Base-by-base conservation (phyloP, 2,113 vertebrate species). In the Archilochus colubris region DNA sequence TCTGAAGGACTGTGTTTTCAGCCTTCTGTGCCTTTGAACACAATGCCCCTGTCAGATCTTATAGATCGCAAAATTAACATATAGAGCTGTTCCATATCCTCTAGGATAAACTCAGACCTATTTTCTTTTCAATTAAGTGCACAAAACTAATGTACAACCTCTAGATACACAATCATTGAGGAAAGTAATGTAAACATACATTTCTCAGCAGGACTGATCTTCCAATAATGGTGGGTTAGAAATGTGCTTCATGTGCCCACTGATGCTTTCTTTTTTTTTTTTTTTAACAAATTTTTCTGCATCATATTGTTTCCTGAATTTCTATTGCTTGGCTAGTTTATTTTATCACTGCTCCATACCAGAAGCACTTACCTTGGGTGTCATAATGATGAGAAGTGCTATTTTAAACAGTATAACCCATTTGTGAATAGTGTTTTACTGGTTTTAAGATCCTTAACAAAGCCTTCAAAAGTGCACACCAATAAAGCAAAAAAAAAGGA, bases 341-440 rank as follows among this genome's bases (percentile, higher is more conserved):
- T 82, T 80, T 93, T 13, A 7, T 44, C 62, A 57, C 50, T 62
- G 80, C 5, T 21, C 25, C 1, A 0, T 28, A 93, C 17, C 31
- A 74, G 53, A 30, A 88, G 43, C 28, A 85, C 62, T 63, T 75
- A 86, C 46, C 64, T 82, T 77, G 48, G 20, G 31, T 82, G 82
- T 83, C 79, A 83, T 22, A 59, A 13, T 82, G 86, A 95, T 63
- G 43, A 93, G 93, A 43, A 70, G 76, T 40, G 68, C 82, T 81
- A 69, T 90, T 93, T 88, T 86, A 80, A 54, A 78, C 53, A 77
- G 22, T 21, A 55, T 43, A 82, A 96, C 77, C 55, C 62, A 70
- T 77, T 61, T 59, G 46, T 62, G 51, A 77, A 90, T 19, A 1
- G 55, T 54, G 36, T 62, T 93, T 66, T 84, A 84, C 48, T 75